Base-by-base conservation (phyloP, 1,140 invertebrate genomes). In the Cydia amplana region DNA sequence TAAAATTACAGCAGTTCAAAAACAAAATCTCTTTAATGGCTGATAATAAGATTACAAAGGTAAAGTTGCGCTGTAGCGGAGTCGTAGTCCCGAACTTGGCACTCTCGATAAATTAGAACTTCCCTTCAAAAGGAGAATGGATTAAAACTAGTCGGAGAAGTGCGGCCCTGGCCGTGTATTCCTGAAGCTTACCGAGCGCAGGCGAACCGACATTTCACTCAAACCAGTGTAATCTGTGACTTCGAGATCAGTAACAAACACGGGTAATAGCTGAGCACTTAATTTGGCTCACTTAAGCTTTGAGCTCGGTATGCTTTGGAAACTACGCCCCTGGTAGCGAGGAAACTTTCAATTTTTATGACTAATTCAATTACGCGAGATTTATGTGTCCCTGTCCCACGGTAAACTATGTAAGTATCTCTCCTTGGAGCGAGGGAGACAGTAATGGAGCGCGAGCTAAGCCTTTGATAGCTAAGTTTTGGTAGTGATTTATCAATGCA, bases 321-420 rank as follows among this genome's bases (percentile, higher is more conserved):
- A 85, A 86, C 84, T 86, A 82, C 79, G 81, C 84, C 85, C 83
- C 83, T 83, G 85, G 82, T 79, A 88, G 82, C 84, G 84, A 82
- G 72, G 80, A 90, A 91, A 91, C 89, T 92, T 92, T 90, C 89
- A 91, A 91, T 92, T 92, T 93, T 92, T 93, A 93, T 91, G 88
- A 93, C 87, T 91, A 91, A 93, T 90, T 91, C 85, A 93, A 91
- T 91, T 91, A 91, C 82, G 80, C 65, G 75, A 86, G 86, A 91
- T 91, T 90, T 90, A 91, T 91, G 79, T 73, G 78, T 85, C 87
- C 83, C 83, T 86, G 79, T 85, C 82, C 77, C 81, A 83, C 82
- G 72, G 80, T 77, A 82, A 87, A 80, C 74, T 80, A 55, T 20
- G 67, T 78, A 70, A 70, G 65, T 70, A 70, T 70, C 25, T 79